Conservation (phyloP, 2,888 invertebrate genomes). For the Tetramorium bicarinatum region DNA sequence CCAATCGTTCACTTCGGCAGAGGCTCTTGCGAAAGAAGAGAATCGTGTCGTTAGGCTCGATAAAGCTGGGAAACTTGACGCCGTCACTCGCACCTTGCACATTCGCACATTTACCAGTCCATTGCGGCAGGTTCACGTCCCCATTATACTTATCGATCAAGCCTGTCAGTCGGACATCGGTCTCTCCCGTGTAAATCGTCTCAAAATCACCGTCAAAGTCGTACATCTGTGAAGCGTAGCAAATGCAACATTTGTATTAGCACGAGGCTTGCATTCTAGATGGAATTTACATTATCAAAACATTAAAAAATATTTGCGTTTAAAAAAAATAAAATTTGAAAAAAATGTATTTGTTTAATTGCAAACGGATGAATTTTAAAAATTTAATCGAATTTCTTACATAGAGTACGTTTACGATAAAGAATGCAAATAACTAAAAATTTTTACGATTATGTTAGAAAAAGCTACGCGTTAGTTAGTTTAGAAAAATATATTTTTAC, state of each 20-base stretch:
- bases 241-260: conserved; percentile 29
- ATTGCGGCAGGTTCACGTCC: conserved; percentile 91
- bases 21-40: conserved; percentile 94
- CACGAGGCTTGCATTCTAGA: background rate
- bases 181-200: conserved; percentile 92
- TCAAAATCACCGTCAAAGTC: conserved; percentile 93
- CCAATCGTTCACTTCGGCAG: conserved; percentile 93
- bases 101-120: conserved; percentile 93
- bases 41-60: conserved; percentile 90
- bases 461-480: background rate
- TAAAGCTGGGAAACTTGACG: conserved; percentile 92
- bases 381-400: background rate
- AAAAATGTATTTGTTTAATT: background rate
- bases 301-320: background rate
- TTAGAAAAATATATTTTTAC: conserved; percentile 1
- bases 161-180: conserved; percentile 89
- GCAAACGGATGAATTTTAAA: background rate
- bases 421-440: background rate
- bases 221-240: conserved; percentile 91
- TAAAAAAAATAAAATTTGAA: background rate
- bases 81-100: conserved; percentile 94
- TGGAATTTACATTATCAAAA: background rate
- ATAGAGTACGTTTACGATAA: background rate
- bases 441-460: background rate
- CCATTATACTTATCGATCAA: conserved; percentile 93